Evolutionary conservation across 2,888 invertebrate genomes (phyloP), one percentile per base, ranked within the genome.

Genomic region (Ommatoiulus sabulosus): DNA sequence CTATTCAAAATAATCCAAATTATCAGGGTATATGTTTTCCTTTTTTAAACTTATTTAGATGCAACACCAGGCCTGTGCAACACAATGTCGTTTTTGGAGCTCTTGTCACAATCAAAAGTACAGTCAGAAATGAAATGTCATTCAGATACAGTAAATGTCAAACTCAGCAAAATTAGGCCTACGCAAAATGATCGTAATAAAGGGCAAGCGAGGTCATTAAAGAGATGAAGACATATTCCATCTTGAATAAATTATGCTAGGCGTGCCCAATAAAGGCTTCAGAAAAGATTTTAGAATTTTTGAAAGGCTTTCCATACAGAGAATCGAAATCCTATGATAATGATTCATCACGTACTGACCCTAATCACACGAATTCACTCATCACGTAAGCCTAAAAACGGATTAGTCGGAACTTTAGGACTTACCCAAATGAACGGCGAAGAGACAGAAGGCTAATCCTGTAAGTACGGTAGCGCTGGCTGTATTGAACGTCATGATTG

Each of bases 341-440:
- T 63, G 63, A 63, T n/a, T 63, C 63, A 63, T n/a, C 20, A 20
- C 63, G 48, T 48, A 48, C 48, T 63, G 63, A 63, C 63, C n/a
- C 63, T n/a, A 63, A 20, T 63, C n/a, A 7, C 63, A 63, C 17
- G 7, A 63, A 63, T 63, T 63, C 63, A n/a, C 63, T 4, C 4
- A 15, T 52, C 15, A 12, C 12, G 15, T 4, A 52, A 17, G 52
- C 52, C 52, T 52, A 52, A 52, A 35, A 52, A 52, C 17, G 52
- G 52, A 35, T 17, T 17, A 52, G 17, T 52, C 15, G 52, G 17
- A 52, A 52, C 52, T 15, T 15, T 15, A 5, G 15, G 1, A 52
- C 52, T 52, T 72, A 72, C 24, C 72, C 72, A 10, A 72, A 24
- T 72, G 72, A 10, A 72, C 20, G 72, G 24, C 24, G 72, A 72